Base-by-base conservation (phyloP, 1,140 invertebrate genomes). In the Phymastichus coffea region DNA sequence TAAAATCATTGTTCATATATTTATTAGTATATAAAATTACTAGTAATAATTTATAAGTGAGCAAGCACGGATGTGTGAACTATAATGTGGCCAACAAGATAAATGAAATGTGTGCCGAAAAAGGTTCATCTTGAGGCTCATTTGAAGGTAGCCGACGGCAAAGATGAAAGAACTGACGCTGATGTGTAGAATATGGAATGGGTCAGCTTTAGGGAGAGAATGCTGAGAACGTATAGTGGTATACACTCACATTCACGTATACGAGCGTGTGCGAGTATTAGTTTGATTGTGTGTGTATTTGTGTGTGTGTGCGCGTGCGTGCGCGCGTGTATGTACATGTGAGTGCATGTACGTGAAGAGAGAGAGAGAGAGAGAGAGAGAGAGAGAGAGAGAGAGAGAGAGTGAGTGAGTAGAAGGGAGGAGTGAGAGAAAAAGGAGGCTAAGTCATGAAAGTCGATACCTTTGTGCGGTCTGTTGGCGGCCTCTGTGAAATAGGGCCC, bases 21-120 rank as follows among this genome's bases (percentile, higher is more conserved):
- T n/a, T n/a, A n/a, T n/a, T n/a, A n/a, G n/a, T n/a, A n/a, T n/a
- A n/a, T n/a, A n/a, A n/a, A n/a, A n/a, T n/a, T n/a, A n/a, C n/a
- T n/a, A n/a, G n/a, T n/a, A n/a, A n/a, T n/a, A n/a, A n/a, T n/a
- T n/a, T n/a, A n/a, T n/a, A n/a, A n/a, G n/a, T n/a, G n/a, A n/a
- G n/a, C n/a, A n/a, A n/a, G n/a, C n/a, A n/a, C n/a, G n/a, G n/a
- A n/a, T n/a, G n/a, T n/a, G n/a, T n/a, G n/a, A n/a, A n/a, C n/a
- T n/a, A n/a, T n/a, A n/a, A n/a, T 7, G 33, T 25, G 20, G 43
- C 46, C 67, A 66, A 70, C 65, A 73, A 75, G 72, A 75, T 68
- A 72, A 75, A 74, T 72, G 70, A 73, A 73, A 70, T 73, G 68
- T 69, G 65, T 68, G 69, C 63, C 63, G 57, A 70, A 46, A 56